These are phyloP conservation scores for Guaruba guarouba DNA, from an alignment of 2,113 vertebrate genomes.

Conservation along the genomic window DNA sequence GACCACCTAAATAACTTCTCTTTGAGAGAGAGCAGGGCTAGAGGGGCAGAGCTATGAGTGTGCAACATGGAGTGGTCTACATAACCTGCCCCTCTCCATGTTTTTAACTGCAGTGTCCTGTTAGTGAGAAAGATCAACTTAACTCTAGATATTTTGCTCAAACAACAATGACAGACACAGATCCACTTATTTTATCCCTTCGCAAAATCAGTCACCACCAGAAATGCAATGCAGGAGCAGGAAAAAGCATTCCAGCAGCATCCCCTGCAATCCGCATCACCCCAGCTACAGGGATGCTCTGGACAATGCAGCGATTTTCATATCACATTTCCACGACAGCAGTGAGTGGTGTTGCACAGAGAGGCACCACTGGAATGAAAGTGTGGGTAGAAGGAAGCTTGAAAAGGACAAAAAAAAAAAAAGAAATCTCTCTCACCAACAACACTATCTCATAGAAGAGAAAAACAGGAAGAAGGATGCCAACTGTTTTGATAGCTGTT, in stretches of 20 bases:
- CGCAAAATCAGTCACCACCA: not conserved
- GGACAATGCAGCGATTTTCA: not conserved
- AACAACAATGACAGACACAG: not conserved
- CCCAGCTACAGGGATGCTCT: not conserved
- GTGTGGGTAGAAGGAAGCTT: not conserved
- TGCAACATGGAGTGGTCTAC: rapidly evolving
- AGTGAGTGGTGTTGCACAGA: not conserved
- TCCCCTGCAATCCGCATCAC: not conserved
- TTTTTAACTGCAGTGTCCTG: not conserved
- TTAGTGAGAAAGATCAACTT: not conserved
- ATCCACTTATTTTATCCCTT: not conserved
- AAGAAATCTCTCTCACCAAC: not conserved
- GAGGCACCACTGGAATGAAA: conserved; percentile 8
- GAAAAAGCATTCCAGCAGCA: not conserved
- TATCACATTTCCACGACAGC: rapidly evolving
- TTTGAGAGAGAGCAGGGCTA: not conserved
- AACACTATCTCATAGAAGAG: conserved; percentile 3
- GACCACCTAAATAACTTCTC: not conserved
- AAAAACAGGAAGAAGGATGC: conserved; percentile 57
- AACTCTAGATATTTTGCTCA: not conserved
- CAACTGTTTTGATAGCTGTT: conserved; percentile 67
- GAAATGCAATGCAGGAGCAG: not conserved
- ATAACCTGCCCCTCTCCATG: not conserved
- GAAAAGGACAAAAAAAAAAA: not conserved
- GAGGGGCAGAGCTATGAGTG: not conserved